Conservation (phyloP, 1,140 invertebrate species). For the Neelides sp. region DNA sequence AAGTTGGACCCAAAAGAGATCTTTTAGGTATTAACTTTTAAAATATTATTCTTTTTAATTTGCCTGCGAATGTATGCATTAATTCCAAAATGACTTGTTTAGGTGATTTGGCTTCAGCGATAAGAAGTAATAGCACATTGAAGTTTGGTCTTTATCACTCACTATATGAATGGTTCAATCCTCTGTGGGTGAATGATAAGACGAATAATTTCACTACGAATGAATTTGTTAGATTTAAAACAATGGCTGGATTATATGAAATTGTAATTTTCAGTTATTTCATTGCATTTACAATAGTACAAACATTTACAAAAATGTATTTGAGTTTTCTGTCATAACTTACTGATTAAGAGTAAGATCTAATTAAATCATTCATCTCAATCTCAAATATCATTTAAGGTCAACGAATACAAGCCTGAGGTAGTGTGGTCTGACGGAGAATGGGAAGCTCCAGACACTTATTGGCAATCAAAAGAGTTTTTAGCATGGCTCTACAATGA, state of each 20-base stretch:
- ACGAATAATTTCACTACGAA: slow-evolving; percentile 36
- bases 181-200: slow-evolving; percentile 39
- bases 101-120: not conserved
- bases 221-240: slow-evolving; percentile 33
- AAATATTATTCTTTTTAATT: slow-evolving; percentile 36
- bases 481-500: slow-evolving; percentile 91
- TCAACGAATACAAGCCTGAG: slow-evolving; percentile 68
- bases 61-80: not conserved
- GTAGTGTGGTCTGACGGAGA: slow-evolving; percentile 90
- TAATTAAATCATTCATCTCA: not conserved
- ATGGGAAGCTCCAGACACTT: slow-evolving; percentile 47
- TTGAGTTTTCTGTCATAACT: too few species aligned
- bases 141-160: too few species aligned
- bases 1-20: slow-evolving; percentile 34
- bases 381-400: slow-evolving; percentile 31
- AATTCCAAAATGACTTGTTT: too few species aligned
- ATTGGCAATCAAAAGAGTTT: slow-evolving; percentile 50
- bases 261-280: too few species aligned
- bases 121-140: slow-evolving; percentile 20
- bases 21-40: slow-evolving; percentile 39
- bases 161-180: slow-evolving; percentile 44
- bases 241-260: slow-evolving; percentile 33
- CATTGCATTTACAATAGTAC: too few species aligned
- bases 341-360: too few species aligned
- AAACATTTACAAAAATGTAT: too few species aligned